These are phyloP conservation scores for Pherbina coryleti DNA, from an alignment of 2,888 invertebrate species.

Conservation along the genomic window DNA sequence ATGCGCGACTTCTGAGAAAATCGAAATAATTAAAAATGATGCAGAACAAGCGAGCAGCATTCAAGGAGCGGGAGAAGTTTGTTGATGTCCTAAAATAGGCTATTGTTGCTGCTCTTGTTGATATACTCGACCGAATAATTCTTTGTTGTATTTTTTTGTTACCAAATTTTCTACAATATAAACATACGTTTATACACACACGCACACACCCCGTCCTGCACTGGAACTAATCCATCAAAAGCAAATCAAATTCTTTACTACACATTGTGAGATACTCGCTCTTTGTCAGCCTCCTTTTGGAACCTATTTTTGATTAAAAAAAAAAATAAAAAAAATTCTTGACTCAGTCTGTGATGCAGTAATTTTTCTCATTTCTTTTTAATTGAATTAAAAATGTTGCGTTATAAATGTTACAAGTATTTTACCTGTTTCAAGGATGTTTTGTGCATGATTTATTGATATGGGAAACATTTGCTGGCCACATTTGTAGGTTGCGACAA, in stretches of 20 bases:
- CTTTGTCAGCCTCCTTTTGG: background rate
- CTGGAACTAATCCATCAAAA: slow-evolving; percentile 56
- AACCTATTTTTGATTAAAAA: background rate
- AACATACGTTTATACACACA: slow-evolving; percentile 34
- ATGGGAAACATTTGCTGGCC: slow-evolving; percentile 40
- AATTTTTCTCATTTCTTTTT: background rate
- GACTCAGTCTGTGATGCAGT: background rate
- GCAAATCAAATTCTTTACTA: slow-evolving; percentile 53
- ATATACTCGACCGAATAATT: background rate
- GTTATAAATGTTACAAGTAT: slow-evolving; percentile 15
- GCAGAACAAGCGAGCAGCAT: slow-evolving; percentile 12
- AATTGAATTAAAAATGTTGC: background rate
- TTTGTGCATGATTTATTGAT: slow-evolving; percentile 46
- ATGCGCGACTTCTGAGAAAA: slow-evolving; percentile 29
- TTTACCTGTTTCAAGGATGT: slow-evolving; percentile 30
- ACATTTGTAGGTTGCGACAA: background rate
- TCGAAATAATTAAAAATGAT: slow-evolving; percentile 29
- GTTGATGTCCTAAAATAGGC: background rate
- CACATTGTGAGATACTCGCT: too few species aligned
- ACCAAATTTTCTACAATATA: slow-evolving; percentile 15
- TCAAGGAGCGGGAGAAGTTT: background rate
- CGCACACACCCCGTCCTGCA: slow-evolving; percentile 45
- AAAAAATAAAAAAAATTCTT: background rate
- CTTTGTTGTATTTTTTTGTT: background rate
- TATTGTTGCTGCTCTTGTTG: background rate